Evolutionary conservation across 2,888 invertebrate genomes (phyloP).

Genomic region (Agrochola lota): DNA sequence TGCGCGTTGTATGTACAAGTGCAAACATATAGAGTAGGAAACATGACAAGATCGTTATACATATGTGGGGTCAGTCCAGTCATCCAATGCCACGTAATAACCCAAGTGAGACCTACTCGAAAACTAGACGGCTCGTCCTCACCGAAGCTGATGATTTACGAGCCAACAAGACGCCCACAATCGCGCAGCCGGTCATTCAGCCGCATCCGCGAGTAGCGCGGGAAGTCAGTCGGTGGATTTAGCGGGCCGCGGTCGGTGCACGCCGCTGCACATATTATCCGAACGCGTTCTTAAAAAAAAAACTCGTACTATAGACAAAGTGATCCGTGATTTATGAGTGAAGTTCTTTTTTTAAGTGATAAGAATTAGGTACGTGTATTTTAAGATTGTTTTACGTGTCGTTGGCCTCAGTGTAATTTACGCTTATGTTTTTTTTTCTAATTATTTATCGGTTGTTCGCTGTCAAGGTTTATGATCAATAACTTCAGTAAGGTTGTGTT

Average conservation of each 20-base stretch:
- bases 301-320: slow-evolving; percentile 51
- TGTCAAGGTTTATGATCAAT: slow-evolving; percentile 52
- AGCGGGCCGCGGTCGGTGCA: slow-evolving; percentile 67
- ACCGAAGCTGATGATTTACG: slow-evolving; percentile 61
- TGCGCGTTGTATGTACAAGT: slow-evolving; percentile 5
- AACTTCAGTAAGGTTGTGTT: slow-evolving; percentile 31
- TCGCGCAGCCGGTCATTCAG: slow-evolving; percentile 63
- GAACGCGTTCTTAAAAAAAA: slow-evolving; percentile 59
- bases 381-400: slow-evolving; percentile 46
- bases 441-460: slow-evolving; percentile 33
- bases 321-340: slow-evolving; percentile 63
- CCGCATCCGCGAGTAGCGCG: slow-evolving; percentile 64
- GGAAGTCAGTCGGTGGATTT: slow-evolving; percentile 68
- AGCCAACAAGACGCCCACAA: slow-evolving; percentile 64
- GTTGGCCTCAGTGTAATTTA: slow-evolving; percentile 33
- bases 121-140: slow-evolving; percentile 65
- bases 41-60: slow-evolving; percentile 24
- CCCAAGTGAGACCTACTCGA: slow-evolving; percentile 46
- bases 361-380: slow-evolving; percentile 64
- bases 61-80: slow-evolving; percentile 22
- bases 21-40: slow-evolving; percentile 21
- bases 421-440: slow-evolving; percentile 5
- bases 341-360: slow-evolving; percentile 62
- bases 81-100: slow-evolving; percentile 55
- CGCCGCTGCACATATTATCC: slow-evolving; percentile 52